Evolutionary conservation across 1,140 invertebrate genomes (phyloP), one percentile per base, ranked within the genome.

Genomic region (Harlomillsia oculata): DNA sequence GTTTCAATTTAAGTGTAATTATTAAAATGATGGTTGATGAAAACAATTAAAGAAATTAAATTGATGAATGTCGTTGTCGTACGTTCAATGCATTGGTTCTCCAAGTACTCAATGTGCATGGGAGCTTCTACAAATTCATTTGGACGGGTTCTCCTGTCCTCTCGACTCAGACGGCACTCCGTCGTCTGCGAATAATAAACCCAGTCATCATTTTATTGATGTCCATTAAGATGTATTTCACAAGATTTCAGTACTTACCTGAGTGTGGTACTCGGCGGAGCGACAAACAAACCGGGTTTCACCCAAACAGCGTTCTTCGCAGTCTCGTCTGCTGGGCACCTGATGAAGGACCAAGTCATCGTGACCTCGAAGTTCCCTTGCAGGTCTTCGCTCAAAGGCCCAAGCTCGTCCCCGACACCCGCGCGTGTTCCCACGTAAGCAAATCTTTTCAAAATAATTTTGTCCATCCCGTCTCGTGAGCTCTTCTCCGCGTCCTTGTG

Each of bases 381-480:
- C 75, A 5, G 74, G 69, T 30, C 73, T 67, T 5, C 76, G 56
- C 55, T 77, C 76, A 59, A 77, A 77, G 8, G 75, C 72, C 76
- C 76, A 77, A 30, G 68, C 72, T 54, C 69, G 69, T 23, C 71
- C 73, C 20, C 68, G 67, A 63, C 75, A 76, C 6, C 63, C 60
- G n/a, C 64, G 63, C 1, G 69, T 63, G 39, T 67, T 67, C 23
- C 66, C 75, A 60, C 72, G 61, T 5, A 77, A 62, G 44, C 75
- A 77, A 34, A 77, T 71, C 53, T 77, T 76, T 58, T 77, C 75
- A 65, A 74, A 77, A 57, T 74, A 77, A 57, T 71, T 75, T 44
- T 70, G 69, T 4, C 70, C 73, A 36, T 72, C 70, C 28, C 70
- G 65, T 11, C 67, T 60, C 0, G 69, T 67, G 11, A 77, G 62